These are phyloP conservation scores for Catharus fuscescens DNA, from an alignment of 2,113 vertebrate genomes.

Conservation along the genomic window DNA sequence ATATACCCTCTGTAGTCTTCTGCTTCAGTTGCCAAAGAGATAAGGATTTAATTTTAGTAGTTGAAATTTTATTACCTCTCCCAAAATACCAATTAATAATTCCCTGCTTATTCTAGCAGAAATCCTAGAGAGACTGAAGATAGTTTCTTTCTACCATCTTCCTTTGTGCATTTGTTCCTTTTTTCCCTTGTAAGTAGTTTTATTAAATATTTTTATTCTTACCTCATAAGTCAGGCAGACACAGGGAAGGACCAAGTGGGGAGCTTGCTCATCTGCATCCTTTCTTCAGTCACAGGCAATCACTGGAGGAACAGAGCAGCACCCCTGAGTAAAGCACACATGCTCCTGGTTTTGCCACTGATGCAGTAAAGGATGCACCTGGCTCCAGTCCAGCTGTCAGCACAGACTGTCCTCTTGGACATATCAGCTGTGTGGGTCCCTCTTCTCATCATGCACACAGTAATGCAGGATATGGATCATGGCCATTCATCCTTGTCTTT, in stretches of 20 bases:
- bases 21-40: background rate
- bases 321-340: background rate
- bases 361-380: background rate
- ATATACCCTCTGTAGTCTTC: background rate
- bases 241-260: background rate
- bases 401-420: background rate
- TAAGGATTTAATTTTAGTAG: background rate
- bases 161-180: background rate
- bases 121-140: background rate
- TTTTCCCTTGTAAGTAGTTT: background rate
- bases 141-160: background rate
- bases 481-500: background rate
- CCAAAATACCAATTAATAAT: constrained; percentile 1
- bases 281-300: background rate
- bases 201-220: background rate
- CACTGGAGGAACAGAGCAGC: background rate
- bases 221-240: background rate
- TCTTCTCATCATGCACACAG: background rate
- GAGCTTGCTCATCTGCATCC: background rate
- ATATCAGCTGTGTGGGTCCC: background rate
- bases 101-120: background rate
- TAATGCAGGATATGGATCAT: background rate
- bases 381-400: background rate
- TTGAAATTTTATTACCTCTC: background rate
- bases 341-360: background rate